phyloP scores from a whole-genome alignment of 2,888 invertebrate genomes.

The Abscondita cerata region DNA sequence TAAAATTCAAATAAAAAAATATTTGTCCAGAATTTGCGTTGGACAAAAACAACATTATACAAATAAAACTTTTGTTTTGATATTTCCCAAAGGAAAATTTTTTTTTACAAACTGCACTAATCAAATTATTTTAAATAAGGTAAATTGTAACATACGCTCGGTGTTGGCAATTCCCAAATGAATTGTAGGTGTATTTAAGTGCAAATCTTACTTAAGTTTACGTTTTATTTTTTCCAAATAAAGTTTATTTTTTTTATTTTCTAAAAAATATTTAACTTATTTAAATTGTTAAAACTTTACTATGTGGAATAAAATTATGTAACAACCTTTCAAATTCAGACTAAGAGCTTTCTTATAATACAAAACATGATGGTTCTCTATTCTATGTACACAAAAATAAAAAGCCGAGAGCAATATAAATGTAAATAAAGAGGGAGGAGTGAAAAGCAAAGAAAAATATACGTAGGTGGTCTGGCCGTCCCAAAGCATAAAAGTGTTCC shows the following conservation, averaged over 20 bases:
- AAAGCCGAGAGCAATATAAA: slow-evolving; percentile 32
- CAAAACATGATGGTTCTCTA: slow-evolving; percentile 21
- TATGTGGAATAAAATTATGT: slow-evolving; percentile 19
- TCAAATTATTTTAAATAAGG: not conserved
- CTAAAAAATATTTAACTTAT: no score
- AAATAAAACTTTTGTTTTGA: slow-evolving; percentile 31
- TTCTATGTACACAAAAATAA: slow-evolving; percentile 30
- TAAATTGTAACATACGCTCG: not conserved
- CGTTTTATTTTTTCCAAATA: no score
- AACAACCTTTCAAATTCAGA: slow-evolving; percentile 12
- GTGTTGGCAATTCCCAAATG: not conserved
- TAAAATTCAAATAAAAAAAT: no score
- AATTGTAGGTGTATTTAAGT: not conserved
- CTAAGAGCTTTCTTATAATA: slow-evolving; percentile 19
- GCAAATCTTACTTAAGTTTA: not conserved
- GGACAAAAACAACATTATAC: slow-evolving; percentile 14
- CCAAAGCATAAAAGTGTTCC: slow-evolving; percentile 22
- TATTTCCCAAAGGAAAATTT: slow-evolving; percentile 27
- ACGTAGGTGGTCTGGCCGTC: slow-evolving; percentile 15
- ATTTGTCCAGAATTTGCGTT: no score
- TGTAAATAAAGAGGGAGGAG: slow-evolving; percentile 30
- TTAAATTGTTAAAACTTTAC: not conserved
- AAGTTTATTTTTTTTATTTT: no score
- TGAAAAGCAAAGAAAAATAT: slow-evolving; percentile 26
- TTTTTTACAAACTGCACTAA: slow-evolving; percentile 6